These are phyloP conservation scores for Phaedon cochleariae DNA, from an alignment of 2,888 invertebrate genomes.

Conservation along the genomic window DNA sequence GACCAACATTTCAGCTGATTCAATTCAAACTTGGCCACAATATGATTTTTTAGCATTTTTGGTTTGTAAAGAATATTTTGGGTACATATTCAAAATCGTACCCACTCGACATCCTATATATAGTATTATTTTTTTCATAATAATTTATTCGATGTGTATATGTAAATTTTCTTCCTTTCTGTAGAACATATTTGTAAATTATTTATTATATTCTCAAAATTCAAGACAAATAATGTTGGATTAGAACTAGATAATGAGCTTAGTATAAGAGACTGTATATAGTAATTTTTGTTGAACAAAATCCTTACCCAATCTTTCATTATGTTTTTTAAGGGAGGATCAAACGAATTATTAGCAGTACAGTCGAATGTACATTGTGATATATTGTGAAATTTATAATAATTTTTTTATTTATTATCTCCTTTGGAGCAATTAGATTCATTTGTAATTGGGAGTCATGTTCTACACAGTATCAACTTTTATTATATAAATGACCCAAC, in stretches of 20 bases:
- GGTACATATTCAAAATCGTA: constrained; percentile 13
- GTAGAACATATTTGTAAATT: constrained; percentile 42
- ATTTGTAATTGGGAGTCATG: constrained; percentile 21
- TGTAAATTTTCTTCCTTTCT: constrained; percentile 46
- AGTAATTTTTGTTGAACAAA: constrained; percentile 42
- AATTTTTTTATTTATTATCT: constrained; percentile 24
- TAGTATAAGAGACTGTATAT: constrained; percentile 55
- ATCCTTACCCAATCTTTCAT: constrained; percentile 20
- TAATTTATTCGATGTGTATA: constrained; percentile 45
- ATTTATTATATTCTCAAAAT: constrained; percentile 43
- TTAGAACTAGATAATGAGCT: constrained; percentile 51
- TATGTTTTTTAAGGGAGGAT: constrained; percentile 36
- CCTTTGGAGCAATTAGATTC: not conserved
- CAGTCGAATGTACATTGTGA: constrained; percentile 55
- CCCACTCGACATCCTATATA: constrained; percentile 21
- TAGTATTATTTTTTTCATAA: constrained; percentile 36
- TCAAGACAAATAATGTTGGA: constrained; percentile 47
- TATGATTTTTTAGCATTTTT: not conserved
- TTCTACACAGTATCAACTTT: constrained; percentile 38
- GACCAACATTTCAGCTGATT: not conserved
- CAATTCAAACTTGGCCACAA: too few relatives aligned
- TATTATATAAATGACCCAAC: constrained; percentile 24
- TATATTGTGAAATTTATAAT: constrained; percentile 51
- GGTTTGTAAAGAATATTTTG: constrained; percentile 3
- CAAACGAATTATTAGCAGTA: constrained; percentile 56